A percentile compares a stretch with the other conserved stretches of the same genome.
Evolutionary conservation across 2,113 vertebrate genomes (phyloP).

Genomic region (Gymnorhina tibicen): DNA sequence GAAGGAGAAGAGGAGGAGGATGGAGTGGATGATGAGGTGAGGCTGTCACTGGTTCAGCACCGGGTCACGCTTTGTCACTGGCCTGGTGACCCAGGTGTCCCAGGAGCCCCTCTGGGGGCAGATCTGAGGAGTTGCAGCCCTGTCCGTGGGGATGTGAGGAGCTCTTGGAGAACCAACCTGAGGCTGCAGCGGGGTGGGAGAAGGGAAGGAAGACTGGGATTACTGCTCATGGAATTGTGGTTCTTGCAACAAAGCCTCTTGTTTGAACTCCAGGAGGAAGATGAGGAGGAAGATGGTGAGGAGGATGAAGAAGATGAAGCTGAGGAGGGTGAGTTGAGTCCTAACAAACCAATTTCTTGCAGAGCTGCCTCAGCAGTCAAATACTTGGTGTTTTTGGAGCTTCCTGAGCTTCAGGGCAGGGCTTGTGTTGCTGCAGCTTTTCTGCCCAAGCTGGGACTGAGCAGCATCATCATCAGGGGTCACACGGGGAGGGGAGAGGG

Average conservation of each 20-base stretch:
- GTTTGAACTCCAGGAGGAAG: conserved; percentile 53
- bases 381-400: background rate
- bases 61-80: fast-evolving
- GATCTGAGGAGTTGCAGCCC: background rate
- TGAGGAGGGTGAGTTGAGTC: conserved; percentile 45
- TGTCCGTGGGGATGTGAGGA: background rate
- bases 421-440: background rate
- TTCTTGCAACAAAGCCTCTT: background rate
- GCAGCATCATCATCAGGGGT: background rate
- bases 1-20: conserved; percentile 71
- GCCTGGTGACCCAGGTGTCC: background rate
- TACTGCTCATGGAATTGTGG: background rate
- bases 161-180: fast-evolving
- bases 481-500: background rate
- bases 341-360: background rate
- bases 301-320: conserved; percentile 67
- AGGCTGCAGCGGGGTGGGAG: background rate
- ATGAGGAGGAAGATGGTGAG: conserved; percentile 68
- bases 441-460: fast-evolving
- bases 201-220: background rate
- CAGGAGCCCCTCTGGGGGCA: background rate
- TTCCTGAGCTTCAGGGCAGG: background rate
- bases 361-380: background rate
- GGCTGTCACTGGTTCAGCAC: background rate
- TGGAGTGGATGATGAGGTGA: conserved; percentile 72